phyloP scores from a whole-genome alignment of 2,113 vertebrate genomes.

The Caranx melampygus region DNA sequence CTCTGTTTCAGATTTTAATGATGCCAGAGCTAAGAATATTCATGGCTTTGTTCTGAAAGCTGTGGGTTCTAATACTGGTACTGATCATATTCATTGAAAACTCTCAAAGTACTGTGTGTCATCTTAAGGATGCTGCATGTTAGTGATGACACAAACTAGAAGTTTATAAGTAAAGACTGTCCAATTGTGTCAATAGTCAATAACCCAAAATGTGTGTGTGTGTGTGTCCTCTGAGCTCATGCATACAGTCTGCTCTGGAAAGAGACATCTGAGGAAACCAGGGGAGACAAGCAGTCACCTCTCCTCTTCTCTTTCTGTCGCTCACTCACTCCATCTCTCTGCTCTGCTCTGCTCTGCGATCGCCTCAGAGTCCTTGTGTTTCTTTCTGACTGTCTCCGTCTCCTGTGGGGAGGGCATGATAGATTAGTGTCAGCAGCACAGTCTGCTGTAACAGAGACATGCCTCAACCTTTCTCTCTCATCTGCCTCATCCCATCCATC shows the following conservation, averaged over 20 bases:
- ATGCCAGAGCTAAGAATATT: background rate
- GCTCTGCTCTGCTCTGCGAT: background rate
- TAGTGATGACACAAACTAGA: constrained; percentile 6
- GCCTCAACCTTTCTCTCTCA: constrained; percentile 58
- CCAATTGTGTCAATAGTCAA: constrained; percentile 1
- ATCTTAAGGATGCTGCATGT: background rate
- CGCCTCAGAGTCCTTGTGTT: constrained; percentile 50
- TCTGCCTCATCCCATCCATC: constrained; percentile 61
- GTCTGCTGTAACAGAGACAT: constrained; percentile 74
- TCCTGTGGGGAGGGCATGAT: constrained; percentile 73
- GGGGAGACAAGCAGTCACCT: constrained; percentile 78
- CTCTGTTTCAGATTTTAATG: background rate
- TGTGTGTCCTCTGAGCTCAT: constrained; percentile 36
- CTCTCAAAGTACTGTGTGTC: background rate
- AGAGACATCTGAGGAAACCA: constrained; percentile 64
- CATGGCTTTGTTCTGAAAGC: background rate
- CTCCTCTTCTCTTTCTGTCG: constrained; percentile 63
- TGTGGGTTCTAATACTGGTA: background rate
- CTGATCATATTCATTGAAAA: background rate
- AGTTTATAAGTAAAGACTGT: background rate
- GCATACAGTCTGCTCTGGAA: constrained; percentile 31
- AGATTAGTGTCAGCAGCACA: constrained; percentile 79
- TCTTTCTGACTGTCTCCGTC: constrained; percentile 58
- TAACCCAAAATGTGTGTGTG: constrained; percentile 15
- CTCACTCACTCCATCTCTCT: constrained; percentile 59